phyloP scores from a whole-genome alignment of 2,797 vertebrate species.

The Ficedula albicollis region DNA sequence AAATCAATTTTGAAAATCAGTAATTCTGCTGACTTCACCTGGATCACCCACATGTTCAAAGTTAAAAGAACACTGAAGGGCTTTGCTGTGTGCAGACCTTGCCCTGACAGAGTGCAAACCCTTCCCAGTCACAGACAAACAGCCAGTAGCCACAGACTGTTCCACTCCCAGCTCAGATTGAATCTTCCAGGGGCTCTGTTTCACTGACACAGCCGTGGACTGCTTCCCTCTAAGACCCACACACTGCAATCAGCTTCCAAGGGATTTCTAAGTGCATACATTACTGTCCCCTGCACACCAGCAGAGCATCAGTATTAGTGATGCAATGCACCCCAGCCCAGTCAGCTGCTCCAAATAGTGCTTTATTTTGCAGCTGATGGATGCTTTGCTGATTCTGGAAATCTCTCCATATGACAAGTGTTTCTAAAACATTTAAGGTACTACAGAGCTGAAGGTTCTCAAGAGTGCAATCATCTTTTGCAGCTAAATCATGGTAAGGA shows the following conservation, averaged over 20 bases:
- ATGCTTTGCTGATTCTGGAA: constrained; percentile 49
- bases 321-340: background rate
- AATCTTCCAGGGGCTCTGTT: background rate
- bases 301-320: background rate
- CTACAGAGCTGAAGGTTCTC: constrained; percentile 19
- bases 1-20: constrained; percentile 39
- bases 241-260: background rate
- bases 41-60: background rate
- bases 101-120: background rate
- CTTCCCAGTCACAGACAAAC: constrained; percentile 8
- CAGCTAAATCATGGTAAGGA: constrained; percentile 28
- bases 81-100: background rate
- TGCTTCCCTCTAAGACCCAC: background rate
- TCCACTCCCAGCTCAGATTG: background rate
- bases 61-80: background rate
- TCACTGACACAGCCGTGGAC: background rate
- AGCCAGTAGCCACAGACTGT: background rate
- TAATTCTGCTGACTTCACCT: constrained; percentile 7
- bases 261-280: background rate
- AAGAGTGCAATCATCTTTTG: constrained; percentile 18
- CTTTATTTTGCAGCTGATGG: constrained; percentile 24
- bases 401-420: constrained; percentile 34
- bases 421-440: constrained; percentile 50
- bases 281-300: background rate
- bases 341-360: constrained; percentile 12